A percentile compares a stretch with the other conserved stretches of the same genome.
Evolutionary conservation across 2,888 invertebrate genomes (phyloP).

Genomic region (Drosophila paranaensis): DNA sequence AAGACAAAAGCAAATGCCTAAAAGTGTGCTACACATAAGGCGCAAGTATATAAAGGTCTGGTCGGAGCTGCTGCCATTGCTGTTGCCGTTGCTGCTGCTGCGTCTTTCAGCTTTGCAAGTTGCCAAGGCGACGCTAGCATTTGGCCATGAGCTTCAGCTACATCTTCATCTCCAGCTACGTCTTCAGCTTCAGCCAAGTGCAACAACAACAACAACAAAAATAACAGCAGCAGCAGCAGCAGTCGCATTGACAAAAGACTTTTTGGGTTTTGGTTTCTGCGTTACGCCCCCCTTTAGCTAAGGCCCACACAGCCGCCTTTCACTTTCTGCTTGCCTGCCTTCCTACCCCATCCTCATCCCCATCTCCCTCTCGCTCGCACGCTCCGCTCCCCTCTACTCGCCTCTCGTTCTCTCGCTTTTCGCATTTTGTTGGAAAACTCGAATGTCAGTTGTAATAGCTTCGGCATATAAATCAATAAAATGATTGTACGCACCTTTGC

Average conservation of each 20-base stretch:
- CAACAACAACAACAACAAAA: constrained; percentile 63
- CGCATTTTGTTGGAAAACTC: constrained; percentile 75
- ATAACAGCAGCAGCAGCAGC: constrained; percentile 27
- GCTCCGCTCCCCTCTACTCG: neutral
- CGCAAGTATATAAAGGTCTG: constrained; percentile 65
- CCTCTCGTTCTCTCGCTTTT: constrained; percentile 14
- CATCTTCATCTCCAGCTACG: constrained; percentile 37
- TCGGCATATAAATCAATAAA: constrained; percentile 84
- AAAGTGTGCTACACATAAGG: constrained; percentile 76
- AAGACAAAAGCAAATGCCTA: constrained; percentile 78
- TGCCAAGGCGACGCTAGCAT: constrained; percentile 38
- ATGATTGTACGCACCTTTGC: constrained; percentile 81
- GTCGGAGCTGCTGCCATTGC: constrained; percentile 37
- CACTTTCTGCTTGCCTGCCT: constrained; percentile 15
- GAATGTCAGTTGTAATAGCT: constrained; percentile 83
- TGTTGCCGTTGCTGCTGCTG: constrained; percentile 19
- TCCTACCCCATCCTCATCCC: neutral
- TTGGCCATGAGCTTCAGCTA: constrained; percentile 56
- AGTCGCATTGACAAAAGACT: constrained; percentile 61
- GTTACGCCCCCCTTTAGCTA: constrained; percentile 29
- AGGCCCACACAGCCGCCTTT: constrained; percentile 10
- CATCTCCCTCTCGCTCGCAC: neutral
- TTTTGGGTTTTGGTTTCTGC: constrained; percentile 41
- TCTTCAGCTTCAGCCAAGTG: constrained; percentile 56
- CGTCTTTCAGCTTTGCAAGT: constrained; percentile 61